phyloP scores from a whole-genome alignment of 2,888 invertebrate species.

The Furcula furcula region DNA sequence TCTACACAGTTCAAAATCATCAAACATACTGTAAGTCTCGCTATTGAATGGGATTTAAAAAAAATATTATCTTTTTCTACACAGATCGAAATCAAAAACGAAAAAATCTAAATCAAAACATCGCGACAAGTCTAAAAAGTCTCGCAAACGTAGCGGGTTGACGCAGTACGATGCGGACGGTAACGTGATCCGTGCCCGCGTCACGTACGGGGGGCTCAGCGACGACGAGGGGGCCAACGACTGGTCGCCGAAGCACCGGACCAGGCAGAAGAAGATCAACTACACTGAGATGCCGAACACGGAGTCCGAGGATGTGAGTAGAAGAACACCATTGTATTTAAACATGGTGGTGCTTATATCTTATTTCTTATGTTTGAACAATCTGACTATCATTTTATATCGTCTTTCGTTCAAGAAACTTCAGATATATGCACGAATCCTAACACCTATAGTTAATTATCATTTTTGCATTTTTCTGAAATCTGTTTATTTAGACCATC shows the following conservation, averaged over 20 bases:
- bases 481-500: too few relatives aligned
- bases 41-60: too few relatives aligned
- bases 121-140: slow-evolving; percentile 41
- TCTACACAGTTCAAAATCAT: too few relatives aligned
- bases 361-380: too few relatives aligned
- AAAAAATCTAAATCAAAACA: slow-evolving; percentile 27
- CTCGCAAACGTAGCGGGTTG: slow-evolving; percentile 40
- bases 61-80: not conserved
- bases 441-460: too few relatives aligned
- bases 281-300: slow-evolving; percentile 89
- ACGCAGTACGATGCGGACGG: slow-evolving; percentile 67
- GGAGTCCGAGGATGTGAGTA: slow-evolving; percentile 87
- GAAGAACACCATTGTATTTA: too few relatives aligned
- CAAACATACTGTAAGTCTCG: too few relatives aligned
- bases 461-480: too few relatives aligned
- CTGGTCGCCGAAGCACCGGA: slow-evolving; percentile 84
- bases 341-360: too few relatives aligned
- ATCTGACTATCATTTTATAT: too few relatives aligned
- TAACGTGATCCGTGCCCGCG: slow-evolving; percentile 61
- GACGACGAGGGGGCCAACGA: slow-evolving; percentile 75
- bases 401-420: too few relatives aligned
- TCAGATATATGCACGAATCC: too few relatives aligned
- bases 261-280: slow-evolving; percentile 87
- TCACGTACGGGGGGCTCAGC: slow-evolving; percentile 82
- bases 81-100: slow-evolving; percentile 41